A percentile compares a stretch with the other conserved stretches of the same genome.
These are phyloP conservation scores for Callimorpha dominula DNA, from an alignment of 2,888 invertebrate species.

Conservation along the genomic window DNA sequence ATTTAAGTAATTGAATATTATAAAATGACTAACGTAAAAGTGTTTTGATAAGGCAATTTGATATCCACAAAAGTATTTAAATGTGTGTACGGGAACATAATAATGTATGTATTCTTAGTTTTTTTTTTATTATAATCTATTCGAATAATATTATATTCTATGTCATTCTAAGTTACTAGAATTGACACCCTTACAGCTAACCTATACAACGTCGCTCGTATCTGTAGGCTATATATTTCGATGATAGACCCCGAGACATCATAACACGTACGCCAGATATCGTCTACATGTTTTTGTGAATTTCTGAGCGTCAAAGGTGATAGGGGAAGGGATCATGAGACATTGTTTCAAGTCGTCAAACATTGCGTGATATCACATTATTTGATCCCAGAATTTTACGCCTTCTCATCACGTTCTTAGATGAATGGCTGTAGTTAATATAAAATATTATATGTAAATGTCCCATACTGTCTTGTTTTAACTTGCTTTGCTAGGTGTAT, in stretches of 20 bases:
- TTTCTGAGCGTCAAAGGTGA: constrained; percentile 73
- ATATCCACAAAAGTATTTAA: too few relatives aligned
- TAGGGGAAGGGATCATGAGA: constrained; percentile 70
- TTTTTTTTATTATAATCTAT: too few relatives aligned
- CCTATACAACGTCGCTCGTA: constrained; percentile 21
- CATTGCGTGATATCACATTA: constrained; percentile 48
- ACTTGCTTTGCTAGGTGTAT: neutral
- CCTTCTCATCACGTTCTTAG: constrained; percentile 32
- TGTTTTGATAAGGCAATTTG: too few relatives aligned
- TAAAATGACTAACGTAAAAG: too few relatives aligned
- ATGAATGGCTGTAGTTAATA: constrained; percentile 10
- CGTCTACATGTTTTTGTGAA: constrained; percentile 71
- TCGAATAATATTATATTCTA: neutral
- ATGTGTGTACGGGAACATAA: too few relatives aligned
- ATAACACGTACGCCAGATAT: constrained; percentile 74
- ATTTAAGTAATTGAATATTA: too few relatives aligned
- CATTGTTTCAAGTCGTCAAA: constrained; percentile 71
- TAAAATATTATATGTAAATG: neutral
- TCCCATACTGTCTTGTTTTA: neutral
- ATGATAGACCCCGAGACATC: constrained; percentile 65
- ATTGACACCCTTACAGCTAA: constrained; percentile 7
- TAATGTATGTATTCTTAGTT: too few relatives aligned
- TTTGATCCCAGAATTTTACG: constrained; percentile 34
- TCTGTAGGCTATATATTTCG: constrained; percentile 25
- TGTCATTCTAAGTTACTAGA: neutral